Base-by-base conservation (phyloP, 2,113 vertebrate genomes). In the Brachyhypopomus occidentalis region DNA sequence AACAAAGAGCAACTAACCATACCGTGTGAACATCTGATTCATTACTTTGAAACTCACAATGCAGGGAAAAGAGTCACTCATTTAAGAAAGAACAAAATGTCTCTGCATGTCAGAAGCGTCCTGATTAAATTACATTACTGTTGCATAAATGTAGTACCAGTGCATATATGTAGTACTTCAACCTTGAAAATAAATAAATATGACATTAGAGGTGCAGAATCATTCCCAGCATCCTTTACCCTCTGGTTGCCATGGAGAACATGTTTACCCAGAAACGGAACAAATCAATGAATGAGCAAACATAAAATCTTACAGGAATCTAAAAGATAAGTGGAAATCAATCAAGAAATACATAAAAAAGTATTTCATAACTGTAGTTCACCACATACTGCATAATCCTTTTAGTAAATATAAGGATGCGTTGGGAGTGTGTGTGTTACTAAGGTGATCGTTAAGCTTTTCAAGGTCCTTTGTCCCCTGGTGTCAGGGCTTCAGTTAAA, bases 401-500 rank as follows among this genome's bases (percentile, higher is more conserved):
- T 22, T 30, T 30, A 7, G 19, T 3, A 66, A 55, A 78, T 56
- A 56, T 27, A 62, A 72, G 20, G 22, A 71, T 27, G 12, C 59
- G 34, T 67, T 17, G 56, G 41, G 41, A 59, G 17, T 69, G 45
- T 52, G 14, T 22, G 30, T 30, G 30, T 3, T 30, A 16, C 0
- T 23, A 58, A 17, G 3, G 62, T 76, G 22, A 38, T 7, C 16
- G 23, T 2, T 30, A 30, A 45, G 9, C 5, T 62, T 63, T 79
- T 41, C 17, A 11, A 38, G 60, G 30, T 70, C n/a, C 14, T n/a
- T 66, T 34, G 41, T 67, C 64, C 19, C 52, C 14, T 20, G 55
- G 45, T 27, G 25, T 36, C 9, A 71, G 7, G 55, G 8, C 58
- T 30, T 91, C 83, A 92, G 80, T 91, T 74, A 63, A 88, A 75